Base-by-base conservation (phyloP, 2,888 invertebrate species). In the Iselma pallidipennis region DNA sequence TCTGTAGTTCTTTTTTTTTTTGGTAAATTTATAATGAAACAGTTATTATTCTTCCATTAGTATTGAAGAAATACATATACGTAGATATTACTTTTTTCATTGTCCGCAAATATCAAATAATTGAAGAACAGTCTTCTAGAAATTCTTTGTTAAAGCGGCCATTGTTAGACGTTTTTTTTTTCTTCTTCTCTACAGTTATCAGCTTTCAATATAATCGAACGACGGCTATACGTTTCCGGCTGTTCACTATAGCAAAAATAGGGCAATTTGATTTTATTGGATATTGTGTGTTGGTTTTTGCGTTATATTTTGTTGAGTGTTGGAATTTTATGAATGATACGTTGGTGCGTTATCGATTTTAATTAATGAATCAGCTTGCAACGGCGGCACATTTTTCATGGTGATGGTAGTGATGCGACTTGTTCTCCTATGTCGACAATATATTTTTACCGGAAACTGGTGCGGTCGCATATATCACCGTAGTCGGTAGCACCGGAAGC, bases 401-500 rank as follows among this genome's bases (percentile, higher is more conserved):
- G n/a, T n/a, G 12, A n/a, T 9, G 3, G 7, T 2, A 31, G 31
- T 31, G 31, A n/a, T 37, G 16, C 16, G 37, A 16, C 37, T 37
- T 14, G 16, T 37, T 1, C 29, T 57, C 25, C 31, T 42, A 48
- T 45, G 52, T 12, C 37, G 37, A 37, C 55, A 28, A 59, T 55
- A 45, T 45, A 59, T 55, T 55, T 59, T 55, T 42, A 33, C 16
- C 33, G 49, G 42, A 60, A 60, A 50, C 48, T 60, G 4, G 21
- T 45, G 21, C 16, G 21, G 49, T 10, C 29, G 51, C 60, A 60
- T 56, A 60, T 55, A 60, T 60, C 60, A 56, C 33, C 16, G 14
- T 23, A 7, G 51, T 51, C 52, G 26, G 52, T 25, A 64, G 54
- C 57, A 66, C 62, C 42, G 53, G 64, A 59, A 62, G 67, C 65